Conservation (phyloP, 2,797 vertebrate genomes). For the Aphelocoma californica region DNA sequence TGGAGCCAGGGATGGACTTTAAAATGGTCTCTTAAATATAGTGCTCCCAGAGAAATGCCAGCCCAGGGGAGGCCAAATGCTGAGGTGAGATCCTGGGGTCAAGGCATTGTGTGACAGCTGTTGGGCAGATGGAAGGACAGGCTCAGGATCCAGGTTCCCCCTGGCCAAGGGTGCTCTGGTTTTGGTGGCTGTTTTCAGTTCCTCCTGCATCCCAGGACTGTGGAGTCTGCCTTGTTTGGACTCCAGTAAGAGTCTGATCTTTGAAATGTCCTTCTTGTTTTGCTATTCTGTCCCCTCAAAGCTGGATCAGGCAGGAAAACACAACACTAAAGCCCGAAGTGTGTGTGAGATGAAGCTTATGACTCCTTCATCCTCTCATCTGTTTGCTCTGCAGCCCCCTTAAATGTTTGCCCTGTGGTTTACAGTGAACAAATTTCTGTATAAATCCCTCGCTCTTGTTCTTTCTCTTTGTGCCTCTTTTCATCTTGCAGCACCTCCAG, state of each 20-base stretch:
- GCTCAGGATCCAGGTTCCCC: neutral
- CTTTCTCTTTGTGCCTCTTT: neutral
- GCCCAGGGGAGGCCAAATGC: neutral
- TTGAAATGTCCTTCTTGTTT: neutral
- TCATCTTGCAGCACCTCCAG: neutral
- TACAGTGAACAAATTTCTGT: neutral
- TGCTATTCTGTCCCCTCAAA: neutral
- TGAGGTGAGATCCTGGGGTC: neutral
- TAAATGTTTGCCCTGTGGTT: neutral
- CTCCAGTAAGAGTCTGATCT: neutral
- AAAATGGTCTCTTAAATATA: neutral
- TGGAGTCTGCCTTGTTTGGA: neutral
- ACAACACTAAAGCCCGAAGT: neutral
- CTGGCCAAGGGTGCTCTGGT: neutral
- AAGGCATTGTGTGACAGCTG: neutral
- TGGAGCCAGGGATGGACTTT: neutral
- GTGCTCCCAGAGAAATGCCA: neutral
- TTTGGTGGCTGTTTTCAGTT: neutral
- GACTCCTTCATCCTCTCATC: neutral
- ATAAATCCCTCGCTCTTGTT: neutral
- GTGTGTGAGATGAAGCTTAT: neutral
- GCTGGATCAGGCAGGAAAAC: neutral
- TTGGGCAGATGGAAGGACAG: neutral
- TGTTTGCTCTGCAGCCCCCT: neutral
- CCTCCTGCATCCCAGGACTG: neutral